Evolutionary conservation across 2,113 vertebrate species (phyloP), one percentile per base, ranked within the genome.

Genomic region (Pardalotus punctatus): DNA sequence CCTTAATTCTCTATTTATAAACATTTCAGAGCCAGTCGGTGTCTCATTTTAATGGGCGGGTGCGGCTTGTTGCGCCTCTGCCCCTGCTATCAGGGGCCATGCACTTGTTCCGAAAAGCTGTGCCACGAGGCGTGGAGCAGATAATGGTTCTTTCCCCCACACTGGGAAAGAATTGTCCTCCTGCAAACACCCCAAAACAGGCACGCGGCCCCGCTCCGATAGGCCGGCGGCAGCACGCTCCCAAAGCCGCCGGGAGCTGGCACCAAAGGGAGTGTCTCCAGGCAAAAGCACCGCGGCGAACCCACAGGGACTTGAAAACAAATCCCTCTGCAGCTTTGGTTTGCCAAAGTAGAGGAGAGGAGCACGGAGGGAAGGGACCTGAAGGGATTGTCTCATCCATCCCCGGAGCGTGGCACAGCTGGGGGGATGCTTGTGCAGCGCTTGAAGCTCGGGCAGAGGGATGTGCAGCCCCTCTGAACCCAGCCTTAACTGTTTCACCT

Each of bases 401-500:
- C 16, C 31, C 56, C 2, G 1, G 28, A 21, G n/a, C 0, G 0
- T 2, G 3, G 51, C 14, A 7, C 9, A 19, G 31, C 31, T 81
- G 73, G 23, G 19, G 61, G 13, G 19, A 27, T 38, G 42, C 1
- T 17, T 13, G 2, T 60, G 53, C 2, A 1, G 38, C 7, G 58
- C 40, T 18, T 35, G 57, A 45, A 90, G 36, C n/a, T 78, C 12
- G 11, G 0, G 2, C 0, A 2, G 33, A 10, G 50, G n/a, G n/a
- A 28, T 3, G n/a, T 23, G 31, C 60, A 57, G n/a, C 36, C 24
- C 20, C 70, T 40, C 67, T 54, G 57, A 66, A 27, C 36, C 0
- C 3, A 72, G 29, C 40, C 16, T 3, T 2, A 11, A 1, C 3
- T 31, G 35, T 47, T 48, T 28, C 42, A 8, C 11, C 0, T 0